A percentile compares a stretch with the other conserved stretches of the same genome.
These are phyloP conservation scores for Ornithorhynchus anatinus DNA, from an alignment of 2,113 vertebrate species.

Conservation along the genomic window DNA sequence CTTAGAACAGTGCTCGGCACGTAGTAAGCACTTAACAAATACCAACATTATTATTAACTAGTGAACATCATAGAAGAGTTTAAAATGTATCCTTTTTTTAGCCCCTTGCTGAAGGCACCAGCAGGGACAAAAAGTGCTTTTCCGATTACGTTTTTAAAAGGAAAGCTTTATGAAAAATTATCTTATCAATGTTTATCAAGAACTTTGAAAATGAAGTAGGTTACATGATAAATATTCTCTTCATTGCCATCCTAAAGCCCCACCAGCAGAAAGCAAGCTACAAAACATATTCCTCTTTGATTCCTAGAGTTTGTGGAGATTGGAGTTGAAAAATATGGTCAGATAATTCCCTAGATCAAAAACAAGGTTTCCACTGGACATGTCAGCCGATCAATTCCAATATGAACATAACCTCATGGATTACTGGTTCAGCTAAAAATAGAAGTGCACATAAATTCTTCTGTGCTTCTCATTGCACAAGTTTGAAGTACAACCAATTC, in stretches of 20 bases:
- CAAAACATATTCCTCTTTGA: background rate
- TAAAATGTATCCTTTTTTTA: background rate
- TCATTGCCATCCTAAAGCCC: background rate
- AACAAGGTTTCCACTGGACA: background rate
- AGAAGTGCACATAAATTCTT: background rate
- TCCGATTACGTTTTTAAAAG: background rate
- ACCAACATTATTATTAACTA: background rate
- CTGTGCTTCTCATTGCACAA: background rate
- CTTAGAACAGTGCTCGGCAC: too few relatives aligned
- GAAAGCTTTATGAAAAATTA: background rate
- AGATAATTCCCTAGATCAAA: conserved; percentile 2
- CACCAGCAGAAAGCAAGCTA: background rate
- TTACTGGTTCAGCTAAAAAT: background rate
- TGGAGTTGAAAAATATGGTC: conserved; percentile 3
- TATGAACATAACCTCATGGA: conserved; percentile 3
- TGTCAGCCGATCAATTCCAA: background rate
- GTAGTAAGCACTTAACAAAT: background rate
- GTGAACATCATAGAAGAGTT: background rate
- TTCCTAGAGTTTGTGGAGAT: background rate
- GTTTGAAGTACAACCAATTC: too few relatives aligned
- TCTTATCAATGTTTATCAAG: background rate
- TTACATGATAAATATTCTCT: background rate
- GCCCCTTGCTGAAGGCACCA: background rate
- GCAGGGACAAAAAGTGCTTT: background rate
- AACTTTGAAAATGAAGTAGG: background rate